Percentiles rank a stretch among this genome's conserved stretches.
These are phyloP conservation scores for Xestia c-nigrum DNA, from an alignment of 2,888 invertebrate species.

Conservation along the genomic window DNA sequence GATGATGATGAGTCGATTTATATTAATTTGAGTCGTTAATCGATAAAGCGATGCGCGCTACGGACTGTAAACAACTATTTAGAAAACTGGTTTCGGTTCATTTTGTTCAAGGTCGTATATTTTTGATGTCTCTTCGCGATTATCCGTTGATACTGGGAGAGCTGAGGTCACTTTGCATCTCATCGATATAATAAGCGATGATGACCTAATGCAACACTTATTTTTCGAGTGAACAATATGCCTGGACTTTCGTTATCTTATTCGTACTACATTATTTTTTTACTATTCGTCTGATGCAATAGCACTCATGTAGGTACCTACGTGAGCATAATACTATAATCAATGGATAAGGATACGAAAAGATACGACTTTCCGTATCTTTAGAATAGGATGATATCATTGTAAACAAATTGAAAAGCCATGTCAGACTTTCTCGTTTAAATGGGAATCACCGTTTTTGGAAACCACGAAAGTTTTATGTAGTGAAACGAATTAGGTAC, in stretches of 20 bases:
- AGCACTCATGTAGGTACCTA: conserved; percentile 7
- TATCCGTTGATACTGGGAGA: conserved; percentile 69
- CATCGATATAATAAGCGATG: conserved; percentile 81
- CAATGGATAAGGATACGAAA: conserved; percentile 42
- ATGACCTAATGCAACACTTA: conserved; percentile 77
- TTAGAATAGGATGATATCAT: conserved; percentile 24
- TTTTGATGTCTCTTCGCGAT: conserved; percentile 70
- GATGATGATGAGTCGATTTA: conserved; percentile 53
- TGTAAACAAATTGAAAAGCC: conserved; percentile 49
- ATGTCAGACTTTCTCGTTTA: conserved; percentile 36
- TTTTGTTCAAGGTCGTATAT: conserved; percentile 73
- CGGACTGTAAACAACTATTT: conserved; percentile 63
- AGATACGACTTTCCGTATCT: conserved; percentile 32
- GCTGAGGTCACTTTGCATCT: conserved; percentile 79
- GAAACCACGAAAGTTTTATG: conserved; percentile 15
- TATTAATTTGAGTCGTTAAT: conserved; percentile 63
- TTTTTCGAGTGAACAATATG: conserved; percentile 64
- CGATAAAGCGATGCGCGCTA: conserved; percentile 48
- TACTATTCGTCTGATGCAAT: conserved; percentile 44
- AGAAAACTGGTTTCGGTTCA: conserved; percentile 74
- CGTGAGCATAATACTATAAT: conserved; percentile 22
- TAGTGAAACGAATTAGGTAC: conserved; percentile 27
- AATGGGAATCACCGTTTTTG: conserved; percentile 26
- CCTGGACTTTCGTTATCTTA: conserved; percentile 53
- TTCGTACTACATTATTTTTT: conserved; percentile 30